Base-by-base conservation (phyloP, 2,797 vertebrate genomes). In the Sebastes cheni region DNA sequence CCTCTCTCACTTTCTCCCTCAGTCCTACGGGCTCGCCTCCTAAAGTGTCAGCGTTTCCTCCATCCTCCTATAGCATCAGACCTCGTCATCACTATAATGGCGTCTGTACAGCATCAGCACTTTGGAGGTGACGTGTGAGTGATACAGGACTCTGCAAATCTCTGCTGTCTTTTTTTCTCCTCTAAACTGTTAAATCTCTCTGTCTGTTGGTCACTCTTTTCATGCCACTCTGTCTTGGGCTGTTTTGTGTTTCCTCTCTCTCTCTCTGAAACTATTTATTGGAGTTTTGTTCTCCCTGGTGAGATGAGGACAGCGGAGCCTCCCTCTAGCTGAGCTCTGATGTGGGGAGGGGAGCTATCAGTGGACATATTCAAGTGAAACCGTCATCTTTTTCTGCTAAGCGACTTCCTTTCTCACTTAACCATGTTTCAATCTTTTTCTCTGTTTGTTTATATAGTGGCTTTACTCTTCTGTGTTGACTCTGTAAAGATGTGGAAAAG, bases 21-120 rank as follows among this genome's bases (percentile, higher is more conserved):
- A 1, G 46, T 73, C 81, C 72, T 67, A 56, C 8, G 65, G 75
- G 82, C 70, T 75, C 2, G 2, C 32, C 78, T 87, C 75, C 67
- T 65, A 80, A 79, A 83, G 66, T 65, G 83, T 90, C 89, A 90
- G 89, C 73, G 32, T 86, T 86, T 90, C 85, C 77, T 87, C 71
- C 29, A 39, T 78, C 62, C 67, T 82, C 59, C 59, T 67, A 9
- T 62, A 72, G 80, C 64, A 68, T 82, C 77, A 56, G 67, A 68
- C 72, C 77, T 75, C 58, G 34, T 80, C 84, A 75, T 90, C 77
- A 39, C 65, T 75, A 25, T 74, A 72, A 76, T 69, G 73, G 66
- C 34, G 36, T 76, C 79, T 80, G 34, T 34, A 79, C 67, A 79
- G 25, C 54, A 71, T 89, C 81, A 81, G 84, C 88, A 83, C 66